phyloP scores from a whole-genome alignment of 2,797 vertebrate species.

The Hozukius guyotensis region DNA sequence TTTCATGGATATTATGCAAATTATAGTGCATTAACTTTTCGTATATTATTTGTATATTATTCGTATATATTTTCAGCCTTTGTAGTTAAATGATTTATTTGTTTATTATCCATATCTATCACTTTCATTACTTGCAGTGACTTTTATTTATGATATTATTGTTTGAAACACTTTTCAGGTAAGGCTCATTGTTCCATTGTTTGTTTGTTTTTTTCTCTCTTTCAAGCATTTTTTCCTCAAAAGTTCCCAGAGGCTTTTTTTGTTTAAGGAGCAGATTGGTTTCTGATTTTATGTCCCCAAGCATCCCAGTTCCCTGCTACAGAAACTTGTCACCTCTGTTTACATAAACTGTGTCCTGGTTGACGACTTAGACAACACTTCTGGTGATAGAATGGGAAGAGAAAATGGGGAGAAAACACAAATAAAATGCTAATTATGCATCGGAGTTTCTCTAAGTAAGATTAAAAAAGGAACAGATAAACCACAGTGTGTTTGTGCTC shows the following conservation, averaged over 20 bases:
- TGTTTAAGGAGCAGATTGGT: not conserved
- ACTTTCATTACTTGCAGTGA: not conserved
- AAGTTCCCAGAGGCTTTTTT: not conserved
- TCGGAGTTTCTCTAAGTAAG: not conserved
- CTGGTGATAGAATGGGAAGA: not conserved
- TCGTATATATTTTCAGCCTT: too few species aligned
- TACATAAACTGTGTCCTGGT: not conserved
- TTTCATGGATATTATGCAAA: too few species aligned
- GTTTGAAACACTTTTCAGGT: not conserved
- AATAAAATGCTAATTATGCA: slow-evolving; percentile 15
- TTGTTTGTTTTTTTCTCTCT: not conserved
- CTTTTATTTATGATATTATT: not conserved
- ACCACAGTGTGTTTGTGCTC: not conserved
- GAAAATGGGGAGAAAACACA: not conserved
- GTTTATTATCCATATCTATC: not conserved
- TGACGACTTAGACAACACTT: slow-evolving; percentile 22
- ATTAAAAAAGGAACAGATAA: not conserved
- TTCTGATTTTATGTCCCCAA: slow-evolving; percentile 24
- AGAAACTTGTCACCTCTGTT: slow-evolving; percentile 21
- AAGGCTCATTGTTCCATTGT: not conserved
- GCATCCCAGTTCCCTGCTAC: not conserved
- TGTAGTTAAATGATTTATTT: not conserved
- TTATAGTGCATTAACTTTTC: too few species aligned
- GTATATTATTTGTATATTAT: too few species aligned
- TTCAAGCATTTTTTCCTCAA: not conserved